Evolutionary conservation across 2,888 invertebrate species (phyloP), one percentile per base, ranked within the genome.

Genomic region (Eueremaeus valkanovi): DNA sequence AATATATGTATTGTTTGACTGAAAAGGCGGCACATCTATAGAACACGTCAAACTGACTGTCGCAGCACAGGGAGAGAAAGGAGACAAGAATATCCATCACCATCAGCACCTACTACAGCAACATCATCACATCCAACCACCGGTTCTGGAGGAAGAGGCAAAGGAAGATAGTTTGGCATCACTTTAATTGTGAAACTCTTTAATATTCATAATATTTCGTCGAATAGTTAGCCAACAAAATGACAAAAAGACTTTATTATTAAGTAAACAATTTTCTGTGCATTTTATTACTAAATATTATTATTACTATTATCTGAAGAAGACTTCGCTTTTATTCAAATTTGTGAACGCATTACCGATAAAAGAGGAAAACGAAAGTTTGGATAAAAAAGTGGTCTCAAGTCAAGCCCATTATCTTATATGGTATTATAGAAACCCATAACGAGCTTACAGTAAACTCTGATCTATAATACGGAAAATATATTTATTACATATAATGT

Each of bases 41-140:
- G 75, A 75, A 33, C 75, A 75, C 31, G 75, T 75, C 49, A 75
- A 75, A 40, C 49, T 75, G 49, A 72, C 72, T 42, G 75, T 75
- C 0, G 36, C 58, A 3, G 40, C 72, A 27, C 70, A 75, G 33
- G 70, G 29, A n/a, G 63, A 74, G 24, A 72, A 45, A 18, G 66
- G 66, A 36, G 66, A 66, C 3, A 66, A 66, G 21, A 9, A 3
- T n/a, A 16, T 21, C 3, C 66, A 66, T n/a, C 66, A 66, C n/a
- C 66, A 66, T 31, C 66, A 66, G 16, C 66, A 66, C 21, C 66
- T 36, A 33, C 18, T 66, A 36, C 36, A 27, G 24, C 58, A 66
- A 66, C 66, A 66, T 13, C 66, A 36, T 66, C 66, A 66, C 36
- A 33, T 36, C 2, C 33, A 36, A 18, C 66, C 27, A 36, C 66